These are phyloP conservation scores for Allacma fusca DNA, from an alignment of 2,888 invertebrate genomes.

Conservation along the genomic window DNA sequence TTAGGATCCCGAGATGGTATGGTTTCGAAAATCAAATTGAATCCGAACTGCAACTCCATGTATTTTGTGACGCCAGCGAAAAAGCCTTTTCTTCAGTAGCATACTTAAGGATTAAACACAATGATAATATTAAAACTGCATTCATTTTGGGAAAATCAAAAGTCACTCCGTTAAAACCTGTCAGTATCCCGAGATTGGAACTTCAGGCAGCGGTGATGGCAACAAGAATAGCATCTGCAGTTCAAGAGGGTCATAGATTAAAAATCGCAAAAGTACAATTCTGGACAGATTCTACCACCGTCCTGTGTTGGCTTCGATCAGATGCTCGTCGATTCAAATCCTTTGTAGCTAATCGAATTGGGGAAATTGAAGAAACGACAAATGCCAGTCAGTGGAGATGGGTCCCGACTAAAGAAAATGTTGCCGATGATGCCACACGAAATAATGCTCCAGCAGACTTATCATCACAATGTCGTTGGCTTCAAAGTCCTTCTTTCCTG, in stretches of 20 bases:
- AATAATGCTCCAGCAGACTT: constrained; percentile 16
- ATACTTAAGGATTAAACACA: too few relatives aligned
- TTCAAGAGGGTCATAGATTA: constrained; percentile 32
- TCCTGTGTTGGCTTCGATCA: constrained; percentile 49
- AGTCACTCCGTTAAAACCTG: constrained; percentile 45
- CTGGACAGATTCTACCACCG: constrained; percentile 53
- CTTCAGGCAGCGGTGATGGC: constrained; percentile 49
- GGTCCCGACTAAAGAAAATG: constrained; percentile 49
- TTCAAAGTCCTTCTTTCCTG: constrained; percentile 51
- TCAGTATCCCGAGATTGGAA: constrained; percentile 50
- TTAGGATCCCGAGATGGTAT: background rate
- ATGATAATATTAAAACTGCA: too few relatives aligned
- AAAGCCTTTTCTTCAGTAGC: constrained; percentile 3
- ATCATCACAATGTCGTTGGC: constrained; percentile 44
- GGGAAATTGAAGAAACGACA: constrained; percentile 52
- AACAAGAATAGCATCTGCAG: constrained; percentile 25
- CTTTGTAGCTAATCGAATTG: constrained; percentile 52
- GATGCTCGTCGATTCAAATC: constrained; percentile 44
- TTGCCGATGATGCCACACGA: constrained; percentile 51
- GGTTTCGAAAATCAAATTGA: background rate
- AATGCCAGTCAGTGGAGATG: constrained; percentile 49
- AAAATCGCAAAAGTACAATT: constrained; percentile 23
- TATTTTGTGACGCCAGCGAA: too few relatives aligned
- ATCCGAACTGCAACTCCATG: too few relatives aligned
- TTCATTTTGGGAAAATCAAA: constrained; percentile 34